A percentile compares a stretch with the other conserved stretches of the same genome.
Conservation (phyloP, 1,140 invertebrate genomes). For the Rhyacophila brunnea region DNA sequence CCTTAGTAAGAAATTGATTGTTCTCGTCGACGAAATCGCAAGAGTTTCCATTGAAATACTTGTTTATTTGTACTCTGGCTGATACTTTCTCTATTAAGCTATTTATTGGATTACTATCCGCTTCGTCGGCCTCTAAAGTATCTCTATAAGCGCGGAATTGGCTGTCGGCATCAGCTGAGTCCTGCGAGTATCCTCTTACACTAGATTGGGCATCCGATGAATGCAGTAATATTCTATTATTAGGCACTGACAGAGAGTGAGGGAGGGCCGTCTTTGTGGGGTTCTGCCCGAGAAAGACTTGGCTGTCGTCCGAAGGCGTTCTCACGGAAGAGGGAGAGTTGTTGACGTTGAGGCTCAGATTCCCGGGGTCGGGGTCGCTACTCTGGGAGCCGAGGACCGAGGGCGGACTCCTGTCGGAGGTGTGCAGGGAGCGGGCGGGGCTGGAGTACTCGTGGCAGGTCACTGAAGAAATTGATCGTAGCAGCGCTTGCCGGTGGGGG, state of each 20-base stretch:
- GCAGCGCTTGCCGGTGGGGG: conserved; percentile 39
- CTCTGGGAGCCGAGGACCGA: neutral
- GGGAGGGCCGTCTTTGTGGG: conserved; percentile 1
- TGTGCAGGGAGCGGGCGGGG: conserved; percentile 17
- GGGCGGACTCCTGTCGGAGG: conserved; percentile 1
- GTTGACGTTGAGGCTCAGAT: too few species aligned
- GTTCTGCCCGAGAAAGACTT: neutral
- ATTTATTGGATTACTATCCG: neutral
- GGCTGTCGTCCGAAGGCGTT: neutral
- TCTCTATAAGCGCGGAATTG: neutral
- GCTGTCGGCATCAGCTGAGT: neutral
- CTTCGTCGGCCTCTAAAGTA: conserved; percentile 11
- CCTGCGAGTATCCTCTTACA: conserved; percentile 13
- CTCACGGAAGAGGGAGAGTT: neutral
- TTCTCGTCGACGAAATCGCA: conserved; percentile 29
- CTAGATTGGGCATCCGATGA: neutral
- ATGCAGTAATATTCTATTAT: conserved; percentile 3
- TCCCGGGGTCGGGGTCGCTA: too few species aligned
- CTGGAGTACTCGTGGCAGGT: conserved; percentile 31
- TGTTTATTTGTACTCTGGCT: conserved; percentile 13
- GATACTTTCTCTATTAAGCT: conserved; percentile 3
- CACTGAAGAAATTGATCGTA: conserved; percentile 47
- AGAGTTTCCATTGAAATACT: conserved; percentile 17
- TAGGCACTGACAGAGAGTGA: conserved; percentile 15
- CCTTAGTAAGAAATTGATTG: conserved; percentile 8